Conservation (phyloP, 2,113 vertebrate genomes). For the Malurus melanocephalus region DNA sequence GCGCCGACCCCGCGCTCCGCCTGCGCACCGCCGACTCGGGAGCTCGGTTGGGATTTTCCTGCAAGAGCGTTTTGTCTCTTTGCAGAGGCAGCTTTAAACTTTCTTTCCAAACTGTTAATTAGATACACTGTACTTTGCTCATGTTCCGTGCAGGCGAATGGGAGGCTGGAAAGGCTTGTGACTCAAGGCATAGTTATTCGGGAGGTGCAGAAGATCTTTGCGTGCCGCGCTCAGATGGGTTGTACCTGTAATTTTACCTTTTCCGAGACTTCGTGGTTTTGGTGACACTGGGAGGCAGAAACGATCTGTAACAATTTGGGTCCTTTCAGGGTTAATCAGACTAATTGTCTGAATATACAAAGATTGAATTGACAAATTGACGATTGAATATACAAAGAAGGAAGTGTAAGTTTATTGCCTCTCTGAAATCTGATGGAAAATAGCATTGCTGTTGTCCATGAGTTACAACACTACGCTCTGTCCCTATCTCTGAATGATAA, state of each 20-base stretch:
- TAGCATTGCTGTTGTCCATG: background rate
- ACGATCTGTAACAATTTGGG: background rate
- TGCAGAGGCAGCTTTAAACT: constrained; percentile 11
- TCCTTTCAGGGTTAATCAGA: background rate
- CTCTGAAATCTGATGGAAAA: background rate
- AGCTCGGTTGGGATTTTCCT: background rate
- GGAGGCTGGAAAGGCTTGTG: background rate
- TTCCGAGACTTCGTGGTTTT: background rate
- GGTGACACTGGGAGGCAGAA: background rate
- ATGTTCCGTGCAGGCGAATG: background rate
- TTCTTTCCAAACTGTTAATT: constrained; percentile 37
- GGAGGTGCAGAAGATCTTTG: background rate
- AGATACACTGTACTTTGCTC: background rate
- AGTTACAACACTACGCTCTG: rapidly evolving
- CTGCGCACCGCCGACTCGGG: background rate
- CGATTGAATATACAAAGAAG: background rate
- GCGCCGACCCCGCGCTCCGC: background rate
- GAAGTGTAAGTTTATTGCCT: background rate
- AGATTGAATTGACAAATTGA: background rate
- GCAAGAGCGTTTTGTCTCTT: background rate
- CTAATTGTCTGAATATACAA: background rate
- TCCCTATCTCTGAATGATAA: background rate
- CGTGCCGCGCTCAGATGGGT: background rate
- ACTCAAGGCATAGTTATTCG: constrained; percentile 4
- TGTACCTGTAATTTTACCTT: background rate